phyloP scores from a whole-genome alignment of 2,797 vertebrate species.

The Pagetopsis macropterus region DNA sequence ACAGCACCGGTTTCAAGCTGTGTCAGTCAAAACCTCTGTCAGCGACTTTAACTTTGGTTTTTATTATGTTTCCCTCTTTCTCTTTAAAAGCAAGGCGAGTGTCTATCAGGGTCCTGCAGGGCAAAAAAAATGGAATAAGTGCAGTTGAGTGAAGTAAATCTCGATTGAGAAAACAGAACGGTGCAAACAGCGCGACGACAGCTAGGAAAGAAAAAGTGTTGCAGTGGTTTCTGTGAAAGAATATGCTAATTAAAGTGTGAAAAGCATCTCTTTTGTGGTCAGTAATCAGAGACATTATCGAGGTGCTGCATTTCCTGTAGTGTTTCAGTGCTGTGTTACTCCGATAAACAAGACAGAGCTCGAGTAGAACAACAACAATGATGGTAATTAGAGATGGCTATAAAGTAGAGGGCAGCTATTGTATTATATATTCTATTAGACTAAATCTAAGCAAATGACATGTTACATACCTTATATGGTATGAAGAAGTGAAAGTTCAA shows the following conservation, averaged over 20 bases:
- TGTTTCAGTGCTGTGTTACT: slow-evolving; percentile 4
- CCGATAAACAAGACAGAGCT: not conserved
- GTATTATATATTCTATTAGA: not conserved
- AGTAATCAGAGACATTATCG: slow-evolving; percentile 24
- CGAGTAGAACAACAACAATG: not conserved
- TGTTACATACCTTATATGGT: not conserved
- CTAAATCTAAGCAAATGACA: not conserved
- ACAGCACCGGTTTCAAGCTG: slow-evolving; percentile 34
- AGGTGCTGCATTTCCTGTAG: slow-evolving; percentile 15
- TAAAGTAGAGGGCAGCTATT: not conserved
- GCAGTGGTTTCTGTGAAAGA: slow-evolving; percentile 16
- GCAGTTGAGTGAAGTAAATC: slow-evolving; percentile 15
- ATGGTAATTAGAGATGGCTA: not conserved
- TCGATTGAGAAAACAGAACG: slow-evolving; percentile 16
- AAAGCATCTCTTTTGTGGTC: slow-evolving; percentile 8
- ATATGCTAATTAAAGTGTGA: slow-evolving; percentile 21
- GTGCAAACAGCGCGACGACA: slow-evolving; percentile 15
- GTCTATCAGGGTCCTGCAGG: slow-evolving; percentile 47
- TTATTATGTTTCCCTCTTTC: not conserved
- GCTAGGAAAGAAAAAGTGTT: not conserved
- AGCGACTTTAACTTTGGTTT: slow-evolving; percentile 14
- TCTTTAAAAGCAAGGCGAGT: slow-evolving; percentile 22
- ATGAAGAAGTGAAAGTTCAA: not conserved
- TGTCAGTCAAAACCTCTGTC: slow-evolving; percentile 46
- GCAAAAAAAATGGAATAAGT: slow-evolving; percentile 18